Conservation (phyloP, 2,888 invertebrate species). For the Halictus ligatus region DNA sequence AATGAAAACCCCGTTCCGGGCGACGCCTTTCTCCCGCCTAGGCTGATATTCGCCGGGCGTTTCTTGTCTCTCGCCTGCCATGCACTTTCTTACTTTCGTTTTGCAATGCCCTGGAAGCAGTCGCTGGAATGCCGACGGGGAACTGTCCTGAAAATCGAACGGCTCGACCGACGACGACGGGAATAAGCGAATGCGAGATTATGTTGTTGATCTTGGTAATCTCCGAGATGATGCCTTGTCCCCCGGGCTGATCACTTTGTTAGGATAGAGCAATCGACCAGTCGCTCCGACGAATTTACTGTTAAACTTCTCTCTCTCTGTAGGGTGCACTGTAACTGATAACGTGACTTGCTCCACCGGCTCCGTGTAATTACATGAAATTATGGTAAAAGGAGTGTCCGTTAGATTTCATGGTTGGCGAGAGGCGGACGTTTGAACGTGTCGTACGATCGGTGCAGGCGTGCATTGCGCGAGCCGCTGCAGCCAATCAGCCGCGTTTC, state of each 20-base stretch:
- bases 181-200: not conserved
- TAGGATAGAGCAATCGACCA: not conserved
- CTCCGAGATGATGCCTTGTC: not conserved
- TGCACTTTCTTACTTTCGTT: conserved; percentile 61
- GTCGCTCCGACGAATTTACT: not conserved
- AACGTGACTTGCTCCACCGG: conserved; percentile 3
- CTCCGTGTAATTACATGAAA: conserved; percentile 4
- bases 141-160: conserved; percentile 14
- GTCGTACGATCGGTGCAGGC: not conserved
- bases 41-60: conserved; percentile 18
- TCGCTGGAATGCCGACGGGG: conserved; percentile 10
- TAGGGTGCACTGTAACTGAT: not conserved
- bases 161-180: not conserved
- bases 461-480: not conserved
- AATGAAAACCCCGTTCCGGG: conserved; percentile 55
- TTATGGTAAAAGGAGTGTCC: not conserved
- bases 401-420: conserved; percentile 7
- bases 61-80: conserved; percentile 14
- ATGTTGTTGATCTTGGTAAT: not conserved
- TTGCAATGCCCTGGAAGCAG: conserved; percentile 10
- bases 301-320: not conserved
- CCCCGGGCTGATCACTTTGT: not conserved
- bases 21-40: conserved; percentile 48
- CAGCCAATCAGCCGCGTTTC: not conserved
- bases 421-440: not conserved